Conservation (phyloP, 2,113 vertebrate species). For the Nansenia antarctica region DNA sequence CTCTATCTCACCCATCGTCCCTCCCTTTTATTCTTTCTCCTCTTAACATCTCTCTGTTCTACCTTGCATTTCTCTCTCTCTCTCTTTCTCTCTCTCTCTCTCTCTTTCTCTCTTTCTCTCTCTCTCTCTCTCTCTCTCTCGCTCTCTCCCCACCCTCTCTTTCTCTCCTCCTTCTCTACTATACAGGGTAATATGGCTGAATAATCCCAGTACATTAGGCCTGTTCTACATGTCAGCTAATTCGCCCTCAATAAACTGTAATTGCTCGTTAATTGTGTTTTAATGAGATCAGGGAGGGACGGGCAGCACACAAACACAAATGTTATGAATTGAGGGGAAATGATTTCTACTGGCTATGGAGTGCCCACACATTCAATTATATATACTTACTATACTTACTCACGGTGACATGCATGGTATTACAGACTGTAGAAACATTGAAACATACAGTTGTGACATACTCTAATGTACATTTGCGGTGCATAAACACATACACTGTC, state of each 20-base stretch:
- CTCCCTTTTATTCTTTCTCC: not conserved
- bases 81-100: not conserved
- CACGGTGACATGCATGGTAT: constrained; percentile 8
- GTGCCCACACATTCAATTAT: not conserved
- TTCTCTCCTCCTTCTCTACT: constrained; percentile 4
- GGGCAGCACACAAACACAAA: constrained; percentile 31
- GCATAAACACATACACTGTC: no score
- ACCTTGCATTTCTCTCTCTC: not conserved
- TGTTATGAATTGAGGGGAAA: constrained; percentile 40
- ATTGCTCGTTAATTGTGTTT: constrained; percentile 68
- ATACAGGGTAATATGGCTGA: constrained; percentile 29
- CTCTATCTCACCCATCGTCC: not conserved
- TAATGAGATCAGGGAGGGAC: constrained; percentile 71
- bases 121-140: not conserved
- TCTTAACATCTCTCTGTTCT: not conserved
- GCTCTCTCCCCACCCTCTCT: not conserved
- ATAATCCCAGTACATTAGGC: constrained; percentile 55
- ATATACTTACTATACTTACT: constrained; percentile 11
- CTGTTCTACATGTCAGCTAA: constrained; percentile 67
- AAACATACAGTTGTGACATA: not conserved
- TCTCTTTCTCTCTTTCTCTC: not conserved
- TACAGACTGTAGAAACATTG: constrained; percentile 4
- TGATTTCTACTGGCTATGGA: constrained; percentile 17
- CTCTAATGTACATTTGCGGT: not conserved
- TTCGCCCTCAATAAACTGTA: constrained; percentile 71